These are phyloP conservation scores for Sceliomorpha sp. DNA, from an alignment of 2,888 invertebrate genomes.

Conservation along the genomic window DNA sequence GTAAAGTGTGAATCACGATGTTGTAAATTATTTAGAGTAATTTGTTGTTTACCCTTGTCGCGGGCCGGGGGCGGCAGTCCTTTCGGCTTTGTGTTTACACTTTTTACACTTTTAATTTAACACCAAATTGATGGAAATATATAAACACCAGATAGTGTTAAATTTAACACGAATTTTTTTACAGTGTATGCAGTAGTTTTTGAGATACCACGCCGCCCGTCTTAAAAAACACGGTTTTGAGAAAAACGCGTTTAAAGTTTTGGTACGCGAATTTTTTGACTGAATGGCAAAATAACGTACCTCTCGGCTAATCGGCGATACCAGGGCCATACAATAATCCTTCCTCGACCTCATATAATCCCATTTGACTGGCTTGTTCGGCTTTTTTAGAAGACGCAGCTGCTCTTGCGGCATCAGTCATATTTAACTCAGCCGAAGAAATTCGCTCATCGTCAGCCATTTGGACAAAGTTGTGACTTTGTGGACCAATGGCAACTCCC, in stretches of 20 bases:
- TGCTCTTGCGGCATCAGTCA: constrained; percentile 5
- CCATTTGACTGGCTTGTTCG: constrained; percentile 7
- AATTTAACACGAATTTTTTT: too few species aligned
- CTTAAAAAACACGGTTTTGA: too few species aligned
- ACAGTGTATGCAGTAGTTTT: too few species aligned
- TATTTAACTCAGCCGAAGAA: constrained; percentile 3
- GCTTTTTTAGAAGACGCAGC: constrained; percentile 10
- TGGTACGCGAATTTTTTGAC: constrained; percentile 6
- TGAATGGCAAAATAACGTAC: constrained; percentile 13
- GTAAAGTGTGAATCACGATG: too few species aligned
- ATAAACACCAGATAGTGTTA: too few species aligned
- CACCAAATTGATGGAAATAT: too few species aligned
- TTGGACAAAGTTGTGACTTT: constrained; percentile 9
- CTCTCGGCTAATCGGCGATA: constrained; percentile 15
- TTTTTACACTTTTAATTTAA: too few species aligned
- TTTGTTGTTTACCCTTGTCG: too few species aligned
- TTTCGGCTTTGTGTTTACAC: too few species aligned
- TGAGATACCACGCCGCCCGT: too few species aligned
- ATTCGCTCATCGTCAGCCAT: constrained; percentile 9
- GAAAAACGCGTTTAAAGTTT: constrained; percentile 6
- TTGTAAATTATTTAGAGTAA: too few species aligned
- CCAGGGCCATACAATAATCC: constrained; percentile 10
- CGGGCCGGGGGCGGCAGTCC: too few species aligned
- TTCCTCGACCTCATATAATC: constrained; percentile 15
- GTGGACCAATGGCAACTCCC: constrained; percentile 15